A percentile compares a stretch with the other conserved stretches of the same genome.
Evolutionary conservation across 2,888 invertebrate species (phyloP).

Genomic region (Labia minor): DNA sequence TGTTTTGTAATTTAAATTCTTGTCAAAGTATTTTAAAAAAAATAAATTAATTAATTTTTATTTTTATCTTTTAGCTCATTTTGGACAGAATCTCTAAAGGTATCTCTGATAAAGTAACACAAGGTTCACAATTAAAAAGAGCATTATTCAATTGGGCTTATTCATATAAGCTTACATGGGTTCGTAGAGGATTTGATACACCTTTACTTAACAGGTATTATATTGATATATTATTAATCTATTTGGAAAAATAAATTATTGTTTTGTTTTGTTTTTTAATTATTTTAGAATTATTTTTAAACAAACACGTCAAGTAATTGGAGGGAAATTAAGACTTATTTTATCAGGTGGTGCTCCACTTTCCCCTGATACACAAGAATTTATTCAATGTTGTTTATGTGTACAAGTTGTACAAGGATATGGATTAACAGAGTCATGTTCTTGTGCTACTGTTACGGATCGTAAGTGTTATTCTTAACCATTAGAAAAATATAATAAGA

Average conservation of each 20-base stretch:
- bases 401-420: constrained; percentile 86
- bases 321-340: constrained; percentile 79
- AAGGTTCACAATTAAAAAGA: constrained; percentile 64
- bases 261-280: constrained; percentile 22
- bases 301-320: constrained; percentile 61
- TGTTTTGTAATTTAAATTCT: neutral
- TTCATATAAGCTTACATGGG: constrained; percentile 81
- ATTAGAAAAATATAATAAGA: constrained; percentile 8
- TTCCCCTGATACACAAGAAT: constrained; percentile 88
- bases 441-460: constrained; percentile 81
- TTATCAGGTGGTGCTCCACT: constrained; percentile 92
- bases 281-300: constrained; percentile 39
- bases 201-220: constrained; percentile 56
- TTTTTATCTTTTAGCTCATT: constrained; percentile 56
- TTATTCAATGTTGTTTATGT: constrained; percentile 84
- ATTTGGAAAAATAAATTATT: constrained; percentile 30
- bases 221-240: no score
- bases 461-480: no score
- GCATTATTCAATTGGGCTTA: constrained; percentile 90
- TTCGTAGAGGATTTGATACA: constrained; percentile 68
- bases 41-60: constrained; percentile 7
- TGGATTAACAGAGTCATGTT: constrained; percentile 94
- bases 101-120: constrained; percentile 85
- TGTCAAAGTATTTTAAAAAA: neutral
- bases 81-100: constrained; percentile 96